These are phyloP conservation scores for Phymorhynchus buccinoides DNA, from an alignment of 1,140 invertebrate species.

Conservation along the genomic window DNA sequence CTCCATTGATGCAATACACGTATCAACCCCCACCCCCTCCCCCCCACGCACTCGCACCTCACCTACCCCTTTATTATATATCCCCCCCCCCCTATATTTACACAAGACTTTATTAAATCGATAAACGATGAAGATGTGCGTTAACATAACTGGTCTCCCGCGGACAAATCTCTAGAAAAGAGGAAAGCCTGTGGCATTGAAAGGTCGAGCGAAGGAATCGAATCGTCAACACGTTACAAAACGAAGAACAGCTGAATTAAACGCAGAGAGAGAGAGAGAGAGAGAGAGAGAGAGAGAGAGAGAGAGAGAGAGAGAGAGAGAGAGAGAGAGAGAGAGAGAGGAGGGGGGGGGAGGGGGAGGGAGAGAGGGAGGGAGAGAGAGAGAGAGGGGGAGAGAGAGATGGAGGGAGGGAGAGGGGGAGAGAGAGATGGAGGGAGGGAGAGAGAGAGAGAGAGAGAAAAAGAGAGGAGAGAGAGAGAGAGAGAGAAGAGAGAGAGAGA, in stretches of 20 bases:
- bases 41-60: background rate
- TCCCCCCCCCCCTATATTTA: no score
- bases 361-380: background rate
- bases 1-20: background rate
- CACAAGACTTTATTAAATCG: no score
- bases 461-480: background rate
- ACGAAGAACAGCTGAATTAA: background rate
- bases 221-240: background rate
- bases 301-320: background rate
- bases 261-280: background rate
- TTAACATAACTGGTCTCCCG: no score
- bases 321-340: constrained; percentile 2
- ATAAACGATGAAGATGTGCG: no score
- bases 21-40: background rate
- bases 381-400: background rate
- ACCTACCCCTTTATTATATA: no score
- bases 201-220: background rate
- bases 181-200: background rate
- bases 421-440: background rate
- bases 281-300: background rate
- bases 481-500: background rate
- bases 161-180: background rate
- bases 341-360: background rate
- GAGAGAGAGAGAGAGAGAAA: background rate
- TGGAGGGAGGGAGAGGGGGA: background rate